phyloP scores from a whole-genome alignment of 1,140 invertebrate genomes.

The Acromyrmex heyeri region DNA sequence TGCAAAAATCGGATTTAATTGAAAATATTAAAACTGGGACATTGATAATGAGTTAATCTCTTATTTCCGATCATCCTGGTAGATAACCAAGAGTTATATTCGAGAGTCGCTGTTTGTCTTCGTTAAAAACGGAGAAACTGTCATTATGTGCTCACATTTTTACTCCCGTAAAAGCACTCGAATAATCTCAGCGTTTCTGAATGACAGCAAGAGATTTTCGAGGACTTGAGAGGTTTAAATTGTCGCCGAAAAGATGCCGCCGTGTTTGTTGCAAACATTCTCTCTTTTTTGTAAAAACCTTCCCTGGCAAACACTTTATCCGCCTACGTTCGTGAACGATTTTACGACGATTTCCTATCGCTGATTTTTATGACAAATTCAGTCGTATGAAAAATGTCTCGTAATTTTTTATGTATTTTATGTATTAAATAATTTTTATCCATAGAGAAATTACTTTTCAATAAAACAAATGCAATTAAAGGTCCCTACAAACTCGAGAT shows the following conservation, averaged over 20 bases:
- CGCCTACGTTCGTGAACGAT: background rate
- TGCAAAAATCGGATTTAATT: conserved; percentile 2
- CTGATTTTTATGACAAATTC: background rate
- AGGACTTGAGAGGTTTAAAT: conserved; percentile 26
- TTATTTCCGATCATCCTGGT: background rate
- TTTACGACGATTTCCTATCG: background rate
- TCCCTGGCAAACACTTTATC: background rate
- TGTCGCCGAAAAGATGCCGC: conserved; percentile 37
- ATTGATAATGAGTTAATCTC: background rate
- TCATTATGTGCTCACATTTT: conserved; percentile 43
- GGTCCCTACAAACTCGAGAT: background rate
- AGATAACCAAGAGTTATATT: background rate
- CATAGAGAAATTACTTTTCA: background rate
- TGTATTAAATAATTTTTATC: too few relatives aligned
- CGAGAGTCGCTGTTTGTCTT: conserved; percentile 38
- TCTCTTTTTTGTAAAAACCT: background rate
- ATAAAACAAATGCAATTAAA: background rate
- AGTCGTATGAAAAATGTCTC: background rate
- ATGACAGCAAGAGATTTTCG: conserved; percentile 17
- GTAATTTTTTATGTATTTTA: background rate
- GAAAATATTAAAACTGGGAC: background rate
- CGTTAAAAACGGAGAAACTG: conserved; percentile 10
- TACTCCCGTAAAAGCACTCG: conserved; percentile 46
- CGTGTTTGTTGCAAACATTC: conserved; percentile 43
- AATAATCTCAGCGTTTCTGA: conserved; percentile 30